Base-by-base conservation (phyloP, 2,113 vertebrate species). In the Prolemur simus region DNA sequence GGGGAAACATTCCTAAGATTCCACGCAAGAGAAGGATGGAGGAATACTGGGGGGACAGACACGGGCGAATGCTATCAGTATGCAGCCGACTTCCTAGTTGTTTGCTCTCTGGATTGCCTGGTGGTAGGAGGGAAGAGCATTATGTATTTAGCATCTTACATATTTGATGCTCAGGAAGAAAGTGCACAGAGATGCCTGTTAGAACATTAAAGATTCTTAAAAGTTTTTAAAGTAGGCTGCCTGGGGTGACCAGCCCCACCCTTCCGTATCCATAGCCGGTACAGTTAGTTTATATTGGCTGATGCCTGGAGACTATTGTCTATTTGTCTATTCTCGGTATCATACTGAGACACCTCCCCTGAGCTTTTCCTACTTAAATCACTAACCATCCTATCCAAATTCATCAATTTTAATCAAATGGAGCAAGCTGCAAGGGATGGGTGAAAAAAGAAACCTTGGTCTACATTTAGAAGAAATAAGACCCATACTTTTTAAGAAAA, bases 31-130 rank as follows among this genome's bases (percentile, higher is more conserved):
- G 52, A 12, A 49, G 27, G 86, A 11, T 23, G 37, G 39, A 42
- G 15, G 34, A n/a, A 32, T 47, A 4, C 0, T 34, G 29, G n/a
- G 27, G 32, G 58, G 14, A 14, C 18, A 10, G 6, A 32, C 25
- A 2, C 49, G 29, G 47, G n/a, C 20, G 12, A 13, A 6, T 2
- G 47, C 15, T 52, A 0, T 27, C 17, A 4, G 25, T 0, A 17
- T 1, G 12, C 9, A 8, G 25, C 23, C 71, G 29, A 37, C n/a
- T n/a, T 13, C 17, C 14, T 8, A 23, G n/a, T 32, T 56, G 56
- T 83, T 52, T 42, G 39, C 39, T 68, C 27, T 49, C 54, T 64
- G 7, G 20, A 23, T 29, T 34, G 37, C 42, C 37, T 45, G 14
- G 5, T 56, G 80, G 69, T 8, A n/a, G 49, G 74, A 80, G 68